Evolutionary conservation across 2,113 vertebrate genomes (phyloP).

Genomic region (Brachypodius melanocephalos): DNA sequence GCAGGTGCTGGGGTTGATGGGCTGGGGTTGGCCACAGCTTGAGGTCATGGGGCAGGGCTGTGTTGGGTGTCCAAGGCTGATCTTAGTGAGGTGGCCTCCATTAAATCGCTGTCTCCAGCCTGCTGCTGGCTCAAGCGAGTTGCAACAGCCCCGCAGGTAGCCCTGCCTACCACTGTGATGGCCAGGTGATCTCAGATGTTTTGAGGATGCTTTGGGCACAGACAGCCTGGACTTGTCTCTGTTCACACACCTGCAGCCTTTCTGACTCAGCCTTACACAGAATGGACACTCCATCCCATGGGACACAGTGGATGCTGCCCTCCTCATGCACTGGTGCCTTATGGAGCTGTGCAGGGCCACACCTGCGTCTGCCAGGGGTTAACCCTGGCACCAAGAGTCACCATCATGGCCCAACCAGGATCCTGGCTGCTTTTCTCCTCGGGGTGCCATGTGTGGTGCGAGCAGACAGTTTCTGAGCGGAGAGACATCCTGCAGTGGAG

Average conservation of each 20-base stretch:
- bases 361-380: not conserved
- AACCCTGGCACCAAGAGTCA: not conserved
- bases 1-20: not conserved
- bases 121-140: accelerated
- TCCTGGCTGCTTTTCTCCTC: accelerated
- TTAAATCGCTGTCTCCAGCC: not conserved
- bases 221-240: not conserved
- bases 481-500: not conserved
- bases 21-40: not conserved
- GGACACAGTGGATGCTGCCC: not conserved
- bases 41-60: not conserved
- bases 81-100: not conserved
- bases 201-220: not conserved
- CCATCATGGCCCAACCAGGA: accelerated
- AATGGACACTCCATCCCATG: accelerated
- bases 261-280: not conserved
- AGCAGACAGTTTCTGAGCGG: not conserved
- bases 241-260: accelerated
- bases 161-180: accelerated
- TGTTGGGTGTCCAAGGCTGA: not conserved
- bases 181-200: not conserved
- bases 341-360: accelerated
- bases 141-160: not conserved
- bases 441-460: accelerated
- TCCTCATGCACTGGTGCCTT: accelerated